Evolutionary conservation across 2,797 vertebrate genomes (phyloP).

Genomic region (Peromyscus aztecus): DNA sequence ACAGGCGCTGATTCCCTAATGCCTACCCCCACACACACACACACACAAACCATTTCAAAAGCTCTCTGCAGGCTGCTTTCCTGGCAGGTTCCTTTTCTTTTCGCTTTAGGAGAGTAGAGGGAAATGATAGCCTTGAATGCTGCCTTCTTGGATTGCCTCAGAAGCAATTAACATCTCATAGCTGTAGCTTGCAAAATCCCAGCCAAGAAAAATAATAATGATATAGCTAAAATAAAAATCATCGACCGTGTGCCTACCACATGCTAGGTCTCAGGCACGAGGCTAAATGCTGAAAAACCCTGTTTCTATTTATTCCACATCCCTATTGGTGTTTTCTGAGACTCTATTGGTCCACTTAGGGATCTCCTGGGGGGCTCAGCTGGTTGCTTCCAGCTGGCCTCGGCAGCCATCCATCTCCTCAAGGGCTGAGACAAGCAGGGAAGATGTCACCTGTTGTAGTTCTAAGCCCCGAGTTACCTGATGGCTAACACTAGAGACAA

Average conservation of each 20-base stretch:
- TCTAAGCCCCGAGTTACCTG: accelerated
- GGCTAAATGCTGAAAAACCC: background rate
- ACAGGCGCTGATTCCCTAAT: background rate
- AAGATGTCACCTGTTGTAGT: accelerated
- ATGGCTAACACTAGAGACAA: background rate
- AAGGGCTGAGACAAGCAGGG: background rate
- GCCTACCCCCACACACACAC: background rate
- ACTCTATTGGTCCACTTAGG: background rate
- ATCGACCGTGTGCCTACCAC: background rate
- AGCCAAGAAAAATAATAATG: background rate
- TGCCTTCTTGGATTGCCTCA: background rate
- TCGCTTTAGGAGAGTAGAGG: background rate
- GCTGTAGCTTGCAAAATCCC: background rate
- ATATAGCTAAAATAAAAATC: background rate
- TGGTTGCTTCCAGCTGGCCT: background rate
- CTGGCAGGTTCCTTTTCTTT: background rate
- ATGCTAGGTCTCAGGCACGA: background rate
- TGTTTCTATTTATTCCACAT: background rate
- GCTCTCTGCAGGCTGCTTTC: background rate
- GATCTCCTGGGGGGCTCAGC: background rate
- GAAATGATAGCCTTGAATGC: background rate
- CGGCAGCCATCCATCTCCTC: accelerated
- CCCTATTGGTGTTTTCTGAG: background rate
- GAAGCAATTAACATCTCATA: background rate
- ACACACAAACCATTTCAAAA: background rate